phyloP scores from a whole-genome alignment of 1,140 invertebrate genomes.

The Eumeta japonica region DNA sequence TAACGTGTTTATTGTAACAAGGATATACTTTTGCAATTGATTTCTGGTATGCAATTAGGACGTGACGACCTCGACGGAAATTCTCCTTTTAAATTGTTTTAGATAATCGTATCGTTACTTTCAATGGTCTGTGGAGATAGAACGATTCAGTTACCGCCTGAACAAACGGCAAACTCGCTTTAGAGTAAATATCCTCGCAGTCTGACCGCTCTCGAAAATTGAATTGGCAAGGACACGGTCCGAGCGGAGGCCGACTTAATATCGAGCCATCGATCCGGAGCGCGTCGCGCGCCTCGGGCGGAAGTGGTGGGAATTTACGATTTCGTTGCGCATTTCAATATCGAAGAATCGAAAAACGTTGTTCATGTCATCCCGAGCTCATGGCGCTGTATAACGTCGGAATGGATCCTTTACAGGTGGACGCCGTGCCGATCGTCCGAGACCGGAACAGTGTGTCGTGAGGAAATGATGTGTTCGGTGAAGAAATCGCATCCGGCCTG shows the following conservation, averaged over 20 bases:
- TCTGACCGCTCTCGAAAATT: neutral
- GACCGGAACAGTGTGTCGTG: no score
- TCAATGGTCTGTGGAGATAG: no score
- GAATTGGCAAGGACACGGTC: neutral
- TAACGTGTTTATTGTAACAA: no score
- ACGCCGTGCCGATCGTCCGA: no score
- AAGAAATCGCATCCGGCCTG: slow-evolving; percentile 30
- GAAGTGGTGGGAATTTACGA: neutral
- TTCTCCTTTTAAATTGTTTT: no score
- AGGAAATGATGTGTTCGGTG: slow-evolving; percentile 52
- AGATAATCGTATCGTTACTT: no score
- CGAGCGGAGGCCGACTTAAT: neutral
- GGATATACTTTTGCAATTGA: no score
- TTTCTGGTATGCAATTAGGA: no score
- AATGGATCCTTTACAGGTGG: neutral
- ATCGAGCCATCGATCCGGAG: no score
- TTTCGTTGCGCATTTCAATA: neutral
- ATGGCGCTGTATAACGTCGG: neutral
- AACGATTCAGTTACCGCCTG: no score
- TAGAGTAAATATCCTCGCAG: neutral
- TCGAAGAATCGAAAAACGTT: neutral
- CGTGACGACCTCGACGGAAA: no score
- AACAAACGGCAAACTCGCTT: no score
- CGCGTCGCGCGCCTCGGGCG: neutral
- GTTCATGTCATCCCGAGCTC: neutral